A percentile compares a stretch with the other conserved stretches of the same genome.
Conservation (phyloP, 1,140 invertebrate species). For the Pogonomyrmex californicus region DNA sequence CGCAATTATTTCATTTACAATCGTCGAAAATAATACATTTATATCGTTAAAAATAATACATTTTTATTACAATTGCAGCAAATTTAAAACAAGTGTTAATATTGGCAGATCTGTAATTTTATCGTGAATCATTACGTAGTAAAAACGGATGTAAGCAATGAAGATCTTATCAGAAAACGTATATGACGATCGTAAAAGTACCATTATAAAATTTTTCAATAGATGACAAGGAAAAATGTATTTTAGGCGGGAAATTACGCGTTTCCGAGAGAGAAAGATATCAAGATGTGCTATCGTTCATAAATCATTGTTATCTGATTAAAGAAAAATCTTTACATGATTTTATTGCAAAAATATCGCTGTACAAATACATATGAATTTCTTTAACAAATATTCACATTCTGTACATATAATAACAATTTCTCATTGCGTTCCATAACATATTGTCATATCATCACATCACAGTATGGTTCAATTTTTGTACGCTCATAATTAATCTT, state of each 20-base stretch:
- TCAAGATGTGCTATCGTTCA: background rate
- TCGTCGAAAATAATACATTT: background rate
- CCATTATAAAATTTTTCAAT: slow-evolving; percentile 11
- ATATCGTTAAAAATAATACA: background rate
- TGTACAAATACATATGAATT: slow-evolving; percentile 27
- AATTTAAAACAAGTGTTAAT: background rate
- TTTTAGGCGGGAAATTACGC: background rate
- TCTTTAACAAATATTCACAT: slow-evolving; percentile 14
- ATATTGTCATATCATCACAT: background rate
- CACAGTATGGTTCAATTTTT: slow-evolving; percentile 15
- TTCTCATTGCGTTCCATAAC: slow-evolving; percentile 24
- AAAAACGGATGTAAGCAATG: background rate
- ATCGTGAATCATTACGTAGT: background rate
- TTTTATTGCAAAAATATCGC: slow-evolving; percentile 39
- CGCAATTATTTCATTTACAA: background rate
- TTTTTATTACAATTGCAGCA: background rate
- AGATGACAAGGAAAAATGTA: background rate
- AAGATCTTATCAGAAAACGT: slow-evolving; percentile 3
- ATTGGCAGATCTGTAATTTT: slow-evolving; percentile 1
- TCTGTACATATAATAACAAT: slow-evolving; percentile 34
- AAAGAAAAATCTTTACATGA: slow-evolving; percentile 30
- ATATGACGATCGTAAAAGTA: background rate
- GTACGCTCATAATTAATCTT: slow-evolving; percentile 58
- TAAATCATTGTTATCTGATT: slow-evolving; percentile 33
- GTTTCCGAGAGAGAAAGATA: background rate